Base-by-base conservation (phyloP, 1,140 invertebrate genomes). In the Amyelois transitella region DNA sequence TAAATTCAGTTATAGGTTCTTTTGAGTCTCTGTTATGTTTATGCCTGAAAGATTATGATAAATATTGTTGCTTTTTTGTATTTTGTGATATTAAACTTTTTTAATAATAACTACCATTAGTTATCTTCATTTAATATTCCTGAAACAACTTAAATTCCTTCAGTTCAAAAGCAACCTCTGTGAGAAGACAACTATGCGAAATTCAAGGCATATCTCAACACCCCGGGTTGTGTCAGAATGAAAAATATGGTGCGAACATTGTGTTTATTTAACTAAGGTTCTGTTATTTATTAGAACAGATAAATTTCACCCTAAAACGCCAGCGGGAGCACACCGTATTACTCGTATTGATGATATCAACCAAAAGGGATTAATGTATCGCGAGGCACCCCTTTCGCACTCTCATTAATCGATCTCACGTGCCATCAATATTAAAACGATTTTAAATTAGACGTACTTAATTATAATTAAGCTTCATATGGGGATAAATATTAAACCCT, bases 211-310 rank as follows among this genome's bases (percentile, higher is more conserved):
- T 38, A 38, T 38, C 32, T 38, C 32, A 38, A 38, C 32, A 38
- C 7, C 0, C 32, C 32, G 32, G 32, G 32, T 38, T 38, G 32
- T 14, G 61, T 43, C 25, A 53, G 53, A 59, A 70, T 82, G 77
- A 80, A 80, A 82, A 82, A 82, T 80, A 57, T 71, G 63, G 69
- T 80, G 75, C 68, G 69, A 78, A 77, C 73, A 62, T 69, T 72
- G 75, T 82, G 72, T 80, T 78, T 82, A 72, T 77, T 82, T 77
- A 77, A 80, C 50, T 72, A 70, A 74, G 67, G 75, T 69, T 73
- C 58, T 47, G 70, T 80, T 74, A 80, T 82, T 80, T 82, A 82
- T 82, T 77, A 80, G 72, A 47, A 60, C 56, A 77, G 73, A 82
- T 82, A 82, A 82, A 80, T 80, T 82, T 77, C 64, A 70, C 66